These are phyloP conservation scores for Bombus waltoni DNA, from an alignment of 1,140 invertebrate genomes.

Conservation along the genomic window DNA sequence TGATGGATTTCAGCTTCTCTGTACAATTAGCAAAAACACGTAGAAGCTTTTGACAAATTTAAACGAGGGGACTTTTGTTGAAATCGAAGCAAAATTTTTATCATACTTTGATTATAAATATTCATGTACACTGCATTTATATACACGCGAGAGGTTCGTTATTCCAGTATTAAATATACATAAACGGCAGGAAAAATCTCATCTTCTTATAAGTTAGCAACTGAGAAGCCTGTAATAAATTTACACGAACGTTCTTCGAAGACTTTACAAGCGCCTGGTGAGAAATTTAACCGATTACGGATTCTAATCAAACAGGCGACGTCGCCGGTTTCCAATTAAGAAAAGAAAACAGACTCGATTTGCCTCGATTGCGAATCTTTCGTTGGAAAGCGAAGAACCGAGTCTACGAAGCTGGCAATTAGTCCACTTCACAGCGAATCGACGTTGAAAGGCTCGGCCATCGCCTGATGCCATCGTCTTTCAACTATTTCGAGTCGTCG, in stretches of 20 bases:
- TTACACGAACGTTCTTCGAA: background rate
- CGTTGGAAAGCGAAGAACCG: background rate
- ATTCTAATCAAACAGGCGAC: slow-evolving; percentile 1
- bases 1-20: too few species aligned
- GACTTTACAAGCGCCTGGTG: too few species aligned
- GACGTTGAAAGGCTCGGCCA: background rate
- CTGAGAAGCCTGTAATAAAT: background rate
- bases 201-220: background rate
- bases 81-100: too few species aligned
- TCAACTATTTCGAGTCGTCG: background rate
- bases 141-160: too few species aligned
- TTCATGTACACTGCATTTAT: background rate
- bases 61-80: too few species aligned
- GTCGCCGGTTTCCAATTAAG: slow-evolving; percentile 23
- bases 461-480: too few species aligned
- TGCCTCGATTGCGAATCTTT: slow-evolving; percentile 10
- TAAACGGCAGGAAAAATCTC: background rate
- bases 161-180: too few species aligned
- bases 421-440: slow-evolving; percentile 17
- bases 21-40: too few species aligned
- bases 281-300: background rate
- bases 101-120: too few species aligned
- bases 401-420: slow-evolving; percentile 8
- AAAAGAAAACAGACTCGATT: slow-evolving; percentile 23
- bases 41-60: too few species aligned